Base-by-base conservation (phyloP, 1,140 invertebrate genomes). In the Helicoverpa zea region DNA sequence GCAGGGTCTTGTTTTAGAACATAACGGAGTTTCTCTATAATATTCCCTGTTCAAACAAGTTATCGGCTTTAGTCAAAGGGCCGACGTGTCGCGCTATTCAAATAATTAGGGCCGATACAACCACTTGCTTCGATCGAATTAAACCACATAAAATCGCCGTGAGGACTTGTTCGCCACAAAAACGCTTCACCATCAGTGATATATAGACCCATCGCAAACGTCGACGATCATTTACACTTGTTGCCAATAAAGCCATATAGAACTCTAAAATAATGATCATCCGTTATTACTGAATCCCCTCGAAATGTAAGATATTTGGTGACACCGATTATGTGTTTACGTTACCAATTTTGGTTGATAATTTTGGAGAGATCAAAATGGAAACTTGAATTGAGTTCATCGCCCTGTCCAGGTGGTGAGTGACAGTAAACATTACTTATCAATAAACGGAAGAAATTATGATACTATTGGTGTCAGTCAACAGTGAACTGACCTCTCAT, bases 381-480 rank as follows among this genome's bases (percentile, higher is more conserved):
- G 89, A 84, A 88, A 87, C 86, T 85, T 84, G 86, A 79, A 58
- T 68, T 47, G 74, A 88, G 93, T 87, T 86, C 91, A 82, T 86
- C 84, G 89, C 90, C 87, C 91, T 76, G 35, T 80, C 92, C 92
- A 94, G 92, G 93, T 94, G 92, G 80, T 82, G 77, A 86, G 87
- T 88, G 89, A 88, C 89, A 88, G 88, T 86, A 89, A 92, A 92
- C 88, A 91, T 89, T 91, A 87, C 72, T 92, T 93, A 92, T 94
- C 89, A 88, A 91, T 89, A 91, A 91, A 86, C 88, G 86, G 92
- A 93, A 92, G 91, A 94, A 93, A 93, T 93, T 92, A 90, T 84
- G 68, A 86, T 82, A 81, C 88, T 83, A 83, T 88, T 87, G 85
- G 82, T 86, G 88, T 91, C 89, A 89, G 79, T 74, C 86, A 81